phyloP scores from a whole-genome alignment of 2,888 invertebrate genomes.

The Polyommatus iphigenia region DNA sequence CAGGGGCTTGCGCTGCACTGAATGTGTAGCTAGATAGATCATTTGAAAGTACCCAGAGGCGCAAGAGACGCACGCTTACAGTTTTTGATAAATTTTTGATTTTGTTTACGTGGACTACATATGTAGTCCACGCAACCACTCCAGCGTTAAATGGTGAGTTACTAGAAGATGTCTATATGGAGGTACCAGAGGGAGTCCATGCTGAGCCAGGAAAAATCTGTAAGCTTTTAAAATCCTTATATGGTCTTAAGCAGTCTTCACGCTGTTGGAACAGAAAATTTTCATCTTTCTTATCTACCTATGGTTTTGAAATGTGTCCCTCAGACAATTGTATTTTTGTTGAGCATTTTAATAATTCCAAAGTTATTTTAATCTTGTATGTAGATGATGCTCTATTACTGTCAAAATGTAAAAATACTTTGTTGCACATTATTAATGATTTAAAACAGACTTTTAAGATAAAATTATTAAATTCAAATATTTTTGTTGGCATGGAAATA shows the following conservation, averaged over 20 bases:
- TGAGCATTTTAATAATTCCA: neutral
- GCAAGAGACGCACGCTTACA: too few relatives aligned
- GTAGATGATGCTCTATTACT: constrained; percentile 32
- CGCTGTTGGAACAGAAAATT: too few relatives aligned
- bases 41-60: too few relatives aligned
- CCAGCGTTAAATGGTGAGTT: constrained; percentile 12
- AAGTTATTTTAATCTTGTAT: constrained; percentile 29
- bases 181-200: neutral
- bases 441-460: constrained; percentile 24
- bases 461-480: constrained; percentile 10
- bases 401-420: constrained; percentile 24
- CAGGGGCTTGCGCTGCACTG: too few relatives aligned
- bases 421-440: constrained; percentile 11
- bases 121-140: too few relatives aligned
- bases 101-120: too few relatives aligned
- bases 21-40: too few relatives aligned
- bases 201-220: neutral
- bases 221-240: neutral
- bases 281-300: too few relatives aligned
- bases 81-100: too few relatives aligned
- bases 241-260: neutral
- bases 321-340: too few relatives aligned
- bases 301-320: too few relatives aligned
- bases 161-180: constrained; percentile 5
- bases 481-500: constrained; percentile 30